Base-by-base conservation (phyloP, 1,140 invertebrate genomes). In the Drosophila lowei region DNA sequence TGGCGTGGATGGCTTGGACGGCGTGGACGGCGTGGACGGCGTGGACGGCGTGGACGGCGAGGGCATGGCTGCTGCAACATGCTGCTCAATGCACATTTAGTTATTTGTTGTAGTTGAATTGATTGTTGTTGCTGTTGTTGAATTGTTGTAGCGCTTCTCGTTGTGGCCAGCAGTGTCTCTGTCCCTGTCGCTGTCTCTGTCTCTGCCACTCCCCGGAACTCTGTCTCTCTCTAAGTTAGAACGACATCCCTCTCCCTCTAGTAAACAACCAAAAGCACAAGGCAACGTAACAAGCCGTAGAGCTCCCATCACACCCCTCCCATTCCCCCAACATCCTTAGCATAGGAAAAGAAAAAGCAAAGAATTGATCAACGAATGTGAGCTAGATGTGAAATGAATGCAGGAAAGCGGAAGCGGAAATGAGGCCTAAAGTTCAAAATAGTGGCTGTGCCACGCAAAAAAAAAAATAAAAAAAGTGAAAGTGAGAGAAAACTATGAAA, bases 401-500 rank as follows among this genome's bases (percentile, higher is more conserved):
- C 30, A 44, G 54, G 18, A 46, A 52, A 62, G 59, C 52, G 41
- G 50, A 42, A 77, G 71, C 43, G 44, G 47, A 65, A 73, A 59
- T 52, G 77, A 76, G 81, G 81, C 81, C 81, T 80, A 72, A 77
- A 86, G 81, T 86, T 86, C 81, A 86, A 86, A 86, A 75, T 59
- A 43, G 83, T 88, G 83, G 83, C 83, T 88, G 83, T 81, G 83
- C 83, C 83, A 83, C 83, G 44, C 60, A 70, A 75, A 77, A 67
- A 44, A 25, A 25, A 25, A 25, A 25, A 25, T 23, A 23, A 3
- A 55, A 23, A 49, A 74, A 55, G 1, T 50, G 38, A 59, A 42
- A n/a, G 53, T 56, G 49, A 71, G 47, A 50, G 52, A 25, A 30
- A 21, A 72, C 21, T n/a, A 16, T 50, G 7, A 44, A 59, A 38